Conservation (phyloP, 2,888 invertebrate genomes). For the Patella depressa region DNA sequence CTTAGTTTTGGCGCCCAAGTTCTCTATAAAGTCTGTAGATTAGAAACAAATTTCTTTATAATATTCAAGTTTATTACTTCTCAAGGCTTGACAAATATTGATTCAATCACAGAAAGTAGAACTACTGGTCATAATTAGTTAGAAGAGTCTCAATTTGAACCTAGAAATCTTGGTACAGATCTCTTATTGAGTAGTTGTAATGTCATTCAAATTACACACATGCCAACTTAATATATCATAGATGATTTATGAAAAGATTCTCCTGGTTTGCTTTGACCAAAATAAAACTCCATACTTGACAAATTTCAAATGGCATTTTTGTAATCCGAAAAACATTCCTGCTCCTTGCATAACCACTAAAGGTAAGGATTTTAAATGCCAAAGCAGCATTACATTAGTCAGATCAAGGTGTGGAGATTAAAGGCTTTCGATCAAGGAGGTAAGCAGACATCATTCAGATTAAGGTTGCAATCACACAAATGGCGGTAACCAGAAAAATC, state of each 20-base stretch:
- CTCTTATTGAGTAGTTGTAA: background rate
- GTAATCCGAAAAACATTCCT: too few relatives aligned
- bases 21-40: background rate
- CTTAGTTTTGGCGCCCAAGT: background rate
- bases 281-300: too few relatives aligned
- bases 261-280: too few relatives aligned
- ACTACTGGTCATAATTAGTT: conserved; percentile 1
- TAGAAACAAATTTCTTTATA: background rate
- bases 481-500: too few relatives aligned
- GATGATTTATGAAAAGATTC: background rate
- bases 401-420: too few relatives aligned
- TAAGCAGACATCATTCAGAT: too few relatives aligned
- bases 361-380: too few relatives aligned
- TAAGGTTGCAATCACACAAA: too few relatives aligned
- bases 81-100: background rate
- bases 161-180: background rate
- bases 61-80: conserved; percentile 3
- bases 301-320: too few relatives aligned
- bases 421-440: too few relatives aligned
- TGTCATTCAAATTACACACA: background rate
- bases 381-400: too few relatives aligned
- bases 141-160: conserved; percentile 4
- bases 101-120: background rate
- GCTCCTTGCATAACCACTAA: too few relatives aligned
- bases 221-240: background rate